A percentile compares a stretch with the other conserved stretches of the same genome.
phyloP scores from a whole-genome alignment of 2,888 invertebrate species.

The Drosophila suboccidentalis region DNA sequence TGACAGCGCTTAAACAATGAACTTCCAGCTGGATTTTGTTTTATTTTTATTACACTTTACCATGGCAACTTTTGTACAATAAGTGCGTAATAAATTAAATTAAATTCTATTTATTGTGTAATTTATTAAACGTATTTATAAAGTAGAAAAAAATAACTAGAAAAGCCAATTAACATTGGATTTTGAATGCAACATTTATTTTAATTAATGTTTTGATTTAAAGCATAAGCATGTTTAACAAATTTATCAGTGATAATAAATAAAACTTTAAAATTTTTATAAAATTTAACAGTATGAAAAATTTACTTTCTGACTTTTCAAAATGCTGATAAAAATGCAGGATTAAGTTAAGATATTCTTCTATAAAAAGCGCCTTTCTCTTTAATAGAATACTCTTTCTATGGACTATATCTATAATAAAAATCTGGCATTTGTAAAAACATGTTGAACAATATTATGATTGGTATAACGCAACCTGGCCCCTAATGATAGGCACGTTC shows the following conservation, averaged over 20 bases:
- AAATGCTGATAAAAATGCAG: neutral
- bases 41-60: constrained; percentile 23
- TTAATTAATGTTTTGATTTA: constrained; percentile 7
- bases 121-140: neutral
- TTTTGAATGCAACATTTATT: neutral
- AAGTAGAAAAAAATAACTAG: neutral
- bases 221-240: neutral
- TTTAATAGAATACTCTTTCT: neutral
- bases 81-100: constrained; percentile 34
- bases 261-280: neutral
- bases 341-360: neutral
- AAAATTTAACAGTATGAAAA: neutral
- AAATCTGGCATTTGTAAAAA: constrained; percentile 5
- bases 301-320: neutral
- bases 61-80: constrained; percentile 63
- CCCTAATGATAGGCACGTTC: constrained; percentile 56
- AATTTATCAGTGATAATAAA: neutral
- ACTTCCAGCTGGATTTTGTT: constrained; percentile 47
- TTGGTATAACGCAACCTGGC: constrained; percentile 16
- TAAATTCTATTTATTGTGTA: neutral
- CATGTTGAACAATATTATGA: constrained; percentile 31
- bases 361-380: neutral
- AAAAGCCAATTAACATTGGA: constrained; percentile 7
- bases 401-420: neutral
- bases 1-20: constrained; percentile 76